Conservation (phyloP, 2,888 invertebrate genomes). For the Isotomurus palustris region DNA sequence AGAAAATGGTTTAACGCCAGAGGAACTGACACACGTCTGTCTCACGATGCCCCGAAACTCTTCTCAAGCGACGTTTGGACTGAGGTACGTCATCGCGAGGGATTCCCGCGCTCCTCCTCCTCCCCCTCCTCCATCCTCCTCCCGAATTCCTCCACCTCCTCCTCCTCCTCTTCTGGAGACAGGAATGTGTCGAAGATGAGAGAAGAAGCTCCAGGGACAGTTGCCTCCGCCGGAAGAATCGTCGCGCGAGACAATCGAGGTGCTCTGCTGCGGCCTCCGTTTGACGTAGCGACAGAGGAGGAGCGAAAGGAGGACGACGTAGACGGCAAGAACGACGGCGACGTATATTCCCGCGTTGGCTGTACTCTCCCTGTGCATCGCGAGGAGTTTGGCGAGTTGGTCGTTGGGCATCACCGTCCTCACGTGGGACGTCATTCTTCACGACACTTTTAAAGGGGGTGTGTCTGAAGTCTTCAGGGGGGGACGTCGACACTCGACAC, state of each 20-base stretch:
- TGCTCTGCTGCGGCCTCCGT: no score
- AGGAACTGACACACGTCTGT: no score
- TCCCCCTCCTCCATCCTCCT: neutral
- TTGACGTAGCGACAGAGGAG: constrained; percentile 26
- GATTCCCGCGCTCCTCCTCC: neutral
- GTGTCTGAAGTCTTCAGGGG: no score
- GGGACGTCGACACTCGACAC: no score
- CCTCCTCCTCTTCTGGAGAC: neutral
- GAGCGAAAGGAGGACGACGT: constrained; percentile 24
- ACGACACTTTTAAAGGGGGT: no score
- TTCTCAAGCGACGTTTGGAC: neutral
- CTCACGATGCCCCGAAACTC: no score
- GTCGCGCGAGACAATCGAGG: no score
- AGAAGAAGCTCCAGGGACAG: neutral
- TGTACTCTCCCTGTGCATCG: constrained; percentile 33
- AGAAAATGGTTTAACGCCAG: no score
- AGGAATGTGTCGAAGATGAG: neutral
- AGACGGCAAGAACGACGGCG: constrained; percentile 26
- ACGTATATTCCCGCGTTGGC: constrained; percentile 37
- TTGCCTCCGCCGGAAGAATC: no score
- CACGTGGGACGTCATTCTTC: constrained; percentile 20
- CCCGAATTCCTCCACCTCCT: neutral
- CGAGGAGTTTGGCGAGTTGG: constrained; percentile 31
- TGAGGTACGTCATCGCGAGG: neutral
- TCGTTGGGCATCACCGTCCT: constrained; percentile 28